Evolutionary conservation across 1,140 invertebrate species (phyloP).

Genomic region (Bombus breviceps): DNA sequence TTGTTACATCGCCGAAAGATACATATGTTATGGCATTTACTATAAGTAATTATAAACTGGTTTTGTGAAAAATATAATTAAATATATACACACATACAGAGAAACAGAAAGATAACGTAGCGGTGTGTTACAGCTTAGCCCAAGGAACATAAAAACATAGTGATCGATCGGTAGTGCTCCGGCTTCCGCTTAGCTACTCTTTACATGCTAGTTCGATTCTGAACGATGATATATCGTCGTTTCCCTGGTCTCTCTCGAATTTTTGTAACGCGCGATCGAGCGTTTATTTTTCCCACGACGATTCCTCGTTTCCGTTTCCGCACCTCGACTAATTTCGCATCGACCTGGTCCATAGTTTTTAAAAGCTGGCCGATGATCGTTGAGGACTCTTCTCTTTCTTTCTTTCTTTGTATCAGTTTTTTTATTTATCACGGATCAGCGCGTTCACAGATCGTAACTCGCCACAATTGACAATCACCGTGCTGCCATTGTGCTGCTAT

Average conservation of each 20-base stretch:
- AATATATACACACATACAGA: neutral
- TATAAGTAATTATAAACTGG: neutral
- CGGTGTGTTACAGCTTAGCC: slow-evolving; percentile 61
- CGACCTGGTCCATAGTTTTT: slow-evolving; percentile 12
- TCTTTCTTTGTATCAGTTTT: neutral
- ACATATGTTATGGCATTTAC: neutral
- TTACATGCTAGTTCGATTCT: neutral
- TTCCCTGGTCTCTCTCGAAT: slow-evolving; percentile 29
- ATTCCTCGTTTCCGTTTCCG: slow-evolving; percentile 12
- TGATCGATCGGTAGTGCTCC: slow-evolving; percentile 60
- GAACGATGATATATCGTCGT: slow-evolving; percentile 20
- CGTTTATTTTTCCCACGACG: slow-evolving; percentile 30
- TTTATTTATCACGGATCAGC: neutral
- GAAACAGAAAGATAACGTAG: neutral
- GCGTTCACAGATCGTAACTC: slow-evolving; percentile 4
- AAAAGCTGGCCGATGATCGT: slow-evolving; percentile 7
- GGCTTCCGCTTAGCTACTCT: slow-evolving; percentile 49
- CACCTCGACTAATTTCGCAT: slow-evolving; percentile 23
- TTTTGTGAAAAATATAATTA: neutral
- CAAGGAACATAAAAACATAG: slow-evolving; percentile 59
- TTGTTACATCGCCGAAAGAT: too few species aligned
- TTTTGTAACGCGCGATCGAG: slow-evolving; percentile 21
- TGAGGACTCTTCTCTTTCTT: slow-evolving; percentile 10
- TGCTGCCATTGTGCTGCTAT: slow-evolving; percentile 7
- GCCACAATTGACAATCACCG: slow-evolving; percentile 38